A percentile compares a stretch with the other conserved stretches of the same genome.
These are phyloP conservation scores for Lycorma delicatula DNA, from an alignment of 1,140 invertebrate species.

Conservation along the genomic window DNA sequence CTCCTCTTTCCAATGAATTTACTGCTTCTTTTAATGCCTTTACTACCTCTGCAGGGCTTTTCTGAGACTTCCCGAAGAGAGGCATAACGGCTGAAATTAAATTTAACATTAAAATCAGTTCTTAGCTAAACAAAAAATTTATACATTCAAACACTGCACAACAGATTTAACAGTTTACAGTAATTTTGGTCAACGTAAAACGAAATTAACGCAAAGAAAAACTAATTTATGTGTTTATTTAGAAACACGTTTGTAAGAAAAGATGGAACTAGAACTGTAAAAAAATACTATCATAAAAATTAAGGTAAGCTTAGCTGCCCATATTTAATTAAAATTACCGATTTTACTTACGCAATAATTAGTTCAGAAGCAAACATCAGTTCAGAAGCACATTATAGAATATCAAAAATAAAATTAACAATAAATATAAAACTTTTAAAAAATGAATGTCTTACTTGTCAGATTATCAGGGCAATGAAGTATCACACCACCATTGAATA, in stretches of 20 bases:
- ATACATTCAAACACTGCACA: not conserved
- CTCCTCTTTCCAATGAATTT: conserved; percentile 79
- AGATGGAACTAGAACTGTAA: not conserved
- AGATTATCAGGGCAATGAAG: not conserved
- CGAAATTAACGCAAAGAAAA: too few relatives aligned
- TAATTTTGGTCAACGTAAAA: too few relatives aligned
- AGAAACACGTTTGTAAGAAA: not conserved
- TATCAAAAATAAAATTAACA: not conserved
- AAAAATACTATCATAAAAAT: not conserved
- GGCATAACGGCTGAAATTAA: conserved; percentile 55
- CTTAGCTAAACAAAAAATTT: not conserved
- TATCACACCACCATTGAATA: conserved; percentile 6
- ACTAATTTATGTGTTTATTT: not conserved
- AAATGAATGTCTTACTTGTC: not conserved
- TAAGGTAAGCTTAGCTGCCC: not conserved
- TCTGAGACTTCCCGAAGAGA: conserved; percentile 94
- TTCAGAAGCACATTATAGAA: not conserved
- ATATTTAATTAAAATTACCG: not conserved
- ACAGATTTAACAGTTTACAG: not conserved
- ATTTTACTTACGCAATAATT: not conserved
- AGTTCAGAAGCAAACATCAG: not conserved
- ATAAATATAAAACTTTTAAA: not conserved
- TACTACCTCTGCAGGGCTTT: conserved; percentile 90
- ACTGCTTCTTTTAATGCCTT: conserved; percentile 94
- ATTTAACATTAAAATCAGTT: not conserved